phyloP scores from a whole-genome alignment of 2,113 vertebrate genomes.

The Labeo catla region DNA sequence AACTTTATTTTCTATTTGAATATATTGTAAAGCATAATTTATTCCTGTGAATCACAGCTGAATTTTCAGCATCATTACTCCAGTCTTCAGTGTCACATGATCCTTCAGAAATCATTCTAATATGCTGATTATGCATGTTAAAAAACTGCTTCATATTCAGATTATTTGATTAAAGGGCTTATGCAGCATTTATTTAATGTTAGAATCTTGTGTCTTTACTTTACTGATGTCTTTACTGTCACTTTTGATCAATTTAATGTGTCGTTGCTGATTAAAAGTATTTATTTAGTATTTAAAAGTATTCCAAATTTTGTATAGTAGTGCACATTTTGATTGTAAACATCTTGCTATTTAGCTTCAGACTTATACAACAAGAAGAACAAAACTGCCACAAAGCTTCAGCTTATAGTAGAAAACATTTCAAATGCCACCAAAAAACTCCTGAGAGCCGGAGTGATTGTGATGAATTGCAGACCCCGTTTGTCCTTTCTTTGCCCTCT shows the following conservation, averaged over 20 bases:
- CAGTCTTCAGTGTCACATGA: too few relatives aligned
- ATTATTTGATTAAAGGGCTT: too few relatives aligned
- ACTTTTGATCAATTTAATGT: neutral
- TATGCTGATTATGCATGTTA: too few relatives aligned
- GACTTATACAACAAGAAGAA: neutral
- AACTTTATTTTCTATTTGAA: too few relatives aligned
- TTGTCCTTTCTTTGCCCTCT: constrained; percentile 17
- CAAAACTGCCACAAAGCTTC: neutral
- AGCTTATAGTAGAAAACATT: neutral
- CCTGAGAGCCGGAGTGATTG: neutral
- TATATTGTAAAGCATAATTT: too few relatives aligned
- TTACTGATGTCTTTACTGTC: neutral
- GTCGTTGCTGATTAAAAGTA: neutral
- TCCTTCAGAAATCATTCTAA: too few relatives aligned
- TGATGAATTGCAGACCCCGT: neutral
- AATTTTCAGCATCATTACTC: too few relatives aligned
- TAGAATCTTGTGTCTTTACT: neutral
- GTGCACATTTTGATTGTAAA: neutral
- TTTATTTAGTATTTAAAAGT: too few relatives aligned
- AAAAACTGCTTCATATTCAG: too few relatives aligned
- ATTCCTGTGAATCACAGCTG: too few relatives aligned
- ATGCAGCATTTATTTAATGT: neutral
- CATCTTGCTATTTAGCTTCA: neutral
- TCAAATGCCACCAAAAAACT: neutral
- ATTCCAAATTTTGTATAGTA: too few relatives aligned